phyloP scores from a whole-genome alignment of 2,113 vertebrate genomes.

The Lophotis ruficrista region DNA sequence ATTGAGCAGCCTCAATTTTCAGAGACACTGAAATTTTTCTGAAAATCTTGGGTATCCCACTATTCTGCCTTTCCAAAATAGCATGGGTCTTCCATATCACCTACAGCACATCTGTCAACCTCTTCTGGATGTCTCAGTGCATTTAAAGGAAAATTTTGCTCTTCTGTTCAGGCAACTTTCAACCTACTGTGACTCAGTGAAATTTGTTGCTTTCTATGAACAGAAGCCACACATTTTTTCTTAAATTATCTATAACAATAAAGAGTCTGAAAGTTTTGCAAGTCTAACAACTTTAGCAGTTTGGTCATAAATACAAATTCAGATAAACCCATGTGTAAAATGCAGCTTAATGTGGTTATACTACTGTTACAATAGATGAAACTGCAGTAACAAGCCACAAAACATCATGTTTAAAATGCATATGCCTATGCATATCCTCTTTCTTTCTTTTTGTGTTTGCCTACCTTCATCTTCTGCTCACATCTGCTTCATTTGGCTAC shows the following conservation, averaged over 20 bases:
- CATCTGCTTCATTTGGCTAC: background rate
- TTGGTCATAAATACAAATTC: background rate
- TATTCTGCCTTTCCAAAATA: background rate
- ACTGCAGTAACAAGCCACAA: background rate
- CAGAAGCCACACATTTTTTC: background rate
- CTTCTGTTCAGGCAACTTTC: background rate
- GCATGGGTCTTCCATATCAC: background rate
- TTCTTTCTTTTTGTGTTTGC: background rate
- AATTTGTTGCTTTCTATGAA: background rate
- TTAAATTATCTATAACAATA: background rate
- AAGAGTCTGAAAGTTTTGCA: background rate
- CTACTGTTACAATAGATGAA: background rate
- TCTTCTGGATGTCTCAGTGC: background rate
- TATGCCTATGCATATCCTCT: background rate
- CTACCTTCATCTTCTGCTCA: background rate
- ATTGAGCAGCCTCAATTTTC: background rate
- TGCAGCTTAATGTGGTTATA: background rate
- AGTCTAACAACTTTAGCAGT: background rate
- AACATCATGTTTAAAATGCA: background rate
- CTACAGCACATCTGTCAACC: background rate
- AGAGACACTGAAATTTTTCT: background rate
- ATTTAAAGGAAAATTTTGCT: background rate
- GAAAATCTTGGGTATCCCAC: background rate
- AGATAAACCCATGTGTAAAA: background rate
- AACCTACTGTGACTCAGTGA: background rate